Percentiles rank a stretch among this genome's conserved stretches.
Evolutionary conservation across 2,888 invertebrate genomes (phyloP).

Genomic region (Nomada ruficornis): DNA sequence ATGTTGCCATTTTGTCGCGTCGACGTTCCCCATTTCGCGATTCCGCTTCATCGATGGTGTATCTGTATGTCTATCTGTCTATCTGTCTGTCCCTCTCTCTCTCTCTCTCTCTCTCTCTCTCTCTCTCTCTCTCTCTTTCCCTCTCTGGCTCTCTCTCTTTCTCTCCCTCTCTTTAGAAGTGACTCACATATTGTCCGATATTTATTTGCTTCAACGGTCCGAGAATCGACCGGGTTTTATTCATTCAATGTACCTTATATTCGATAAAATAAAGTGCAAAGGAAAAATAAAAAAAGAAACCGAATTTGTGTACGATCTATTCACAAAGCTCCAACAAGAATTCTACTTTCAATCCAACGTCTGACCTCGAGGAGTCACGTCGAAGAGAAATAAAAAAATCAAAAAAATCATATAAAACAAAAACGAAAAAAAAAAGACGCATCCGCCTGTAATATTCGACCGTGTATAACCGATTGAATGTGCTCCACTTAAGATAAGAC

Average conservation of each 20-base stretch:
- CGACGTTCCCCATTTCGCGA: conserved; percentile 15
- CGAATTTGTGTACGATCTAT: not conserved
- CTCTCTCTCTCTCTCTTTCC: not conserved
- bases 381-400: conserved; percentile 11
- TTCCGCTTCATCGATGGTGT: conserved; percentile 14
- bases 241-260: conserved; percentile 20
- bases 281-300: not conserved
- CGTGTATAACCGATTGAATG: conserved; percentile 57
- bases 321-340: not conserved
- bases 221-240: conserved; percentile 1
- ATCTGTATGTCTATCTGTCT: conserved; percentile 2
- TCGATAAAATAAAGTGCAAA: not conserved
- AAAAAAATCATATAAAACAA: no score
- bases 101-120: no score
- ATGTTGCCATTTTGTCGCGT: conserved; percentile 23
- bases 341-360: not conserved
- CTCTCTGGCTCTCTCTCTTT: no score
- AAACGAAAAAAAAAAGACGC: not conserved
- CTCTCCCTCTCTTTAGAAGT: conserved; percentile 18
- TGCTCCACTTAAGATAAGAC: conserved; percentile 63
- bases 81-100: not conserved
- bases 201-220: not conserved
- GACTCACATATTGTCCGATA: conserved; percentile 8
- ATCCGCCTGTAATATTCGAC: conserved; percentile 51
- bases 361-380: conserved; percentile 51